Evolutionary conservation across 2,797 vertebrate genomes (phyloP), one percentile per base, ranked within the genome.

Genomic region (Agapornis canus): DNA sequence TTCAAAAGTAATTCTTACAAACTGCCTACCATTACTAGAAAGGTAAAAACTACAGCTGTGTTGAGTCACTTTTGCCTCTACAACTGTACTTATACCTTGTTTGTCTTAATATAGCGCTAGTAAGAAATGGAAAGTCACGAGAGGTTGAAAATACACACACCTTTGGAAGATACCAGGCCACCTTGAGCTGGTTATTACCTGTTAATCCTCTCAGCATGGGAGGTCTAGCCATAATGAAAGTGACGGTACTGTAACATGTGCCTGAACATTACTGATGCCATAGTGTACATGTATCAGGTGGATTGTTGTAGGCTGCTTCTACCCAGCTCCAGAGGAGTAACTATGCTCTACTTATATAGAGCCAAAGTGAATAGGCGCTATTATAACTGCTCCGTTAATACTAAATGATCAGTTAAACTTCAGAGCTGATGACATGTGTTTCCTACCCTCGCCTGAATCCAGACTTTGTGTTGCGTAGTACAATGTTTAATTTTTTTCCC

Each of bases 81-180:
- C 43, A 79, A 70, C 68, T 43, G 65, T 91, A 77, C 71, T 80
- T 91, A 77, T 64, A 47, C 49, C 27, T 39, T 77, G 2, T 65
- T 76, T 90, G 43, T 90, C 52, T 70, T 94, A 79, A 69, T 92
- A n/a, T 31, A 22, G 32, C 42, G 79, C 71, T 78, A 40, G 71
- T 80, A 23, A 14, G 63, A 90, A 71, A 56, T 43, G 75, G 77
- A 92, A 64, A 61, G 78, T 73, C 76, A 73, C 2, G 4, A 52
- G 66, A 66, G 48, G 43, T 19, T 92, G 42, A 91, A 90, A 96
- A 86, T 81, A 68, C 94, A 79, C 92, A 83, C 68, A 37, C 52
- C 31, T 86, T 73, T 79, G 88, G 94, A 96, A 96, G 94, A 93
- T 89, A 59, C 90, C 77, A 48, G 37, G 76, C 73, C 52, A 54